These are phyloP conservation scores for Papilio glaucus DNA, from an alignment of 1,140 invertebrate species.

Conservation along the genomic window DNA sequence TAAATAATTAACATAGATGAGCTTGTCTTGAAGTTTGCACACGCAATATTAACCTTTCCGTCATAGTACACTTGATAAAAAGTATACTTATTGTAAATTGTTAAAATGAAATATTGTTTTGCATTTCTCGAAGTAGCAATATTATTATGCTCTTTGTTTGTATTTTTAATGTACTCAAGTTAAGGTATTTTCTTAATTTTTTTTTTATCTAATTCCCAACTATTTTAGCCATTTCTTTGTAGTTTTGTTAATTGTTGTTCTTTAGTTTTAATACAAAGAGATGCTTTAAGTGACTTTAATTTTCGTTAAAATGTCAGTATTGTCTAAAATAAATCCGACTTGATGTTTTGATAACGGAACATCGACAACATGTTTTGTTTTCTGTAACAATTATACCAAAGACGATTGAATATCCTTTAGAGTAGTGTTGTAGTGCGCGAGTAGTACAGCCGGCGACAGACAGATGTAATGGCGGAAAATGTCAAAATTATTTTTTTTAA, in stretches of 20 bases:
- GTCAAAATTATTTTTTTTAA: too few species aligned
- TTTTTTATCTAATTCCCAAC: constrained; percentile 53
- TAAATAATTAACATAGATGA: constrained; percentile 1
- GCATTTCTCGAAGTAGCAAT: constrained; percentile 19
- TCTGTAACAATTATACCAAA: constrained; percentile 81
- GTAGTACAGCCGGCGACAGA: not conserved
- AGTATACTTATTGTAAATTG: not conserved
- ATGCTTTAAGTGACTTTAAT: constrained; percentile 79
- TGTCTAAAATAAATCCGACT: constrained; percentile 63
- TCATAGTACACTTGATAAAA: constrained; percentile 14
- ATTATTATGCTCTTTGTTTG: constrained; percentile 4
- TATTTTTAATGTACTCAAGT: constrained; percentile 24
- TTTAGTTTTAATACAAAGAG: constrained; percentile 71
- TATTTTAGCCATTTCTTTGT: constrained; percentile 62
- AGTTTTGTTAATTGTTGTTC: constrained; percentile 73
- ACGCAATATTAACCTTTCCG: constrained; percentile 11
- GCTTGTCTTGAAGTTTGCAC: not conserved
- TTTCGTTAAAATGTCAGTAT: constrained; percentile 76
- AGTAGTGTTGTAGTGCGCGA: constrained; percentile 60
- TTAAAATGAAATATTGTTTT: constrained; percentile 7
- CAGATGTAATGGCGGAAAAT: too few species aligned
- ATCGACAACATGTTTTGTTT: constrained; percentile 68
- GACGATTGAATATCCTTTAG: constrained; percentile 79
- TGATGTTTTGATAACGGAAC: constrained; percentile 57
- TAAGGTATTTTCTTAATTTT: constrained; percentile 32